Percentiles rank a stretch among this genome's conserved stretches.
Conservation (phyloP, 2,888 invertebrate species). For the Pheosia gnoma region DNA sequence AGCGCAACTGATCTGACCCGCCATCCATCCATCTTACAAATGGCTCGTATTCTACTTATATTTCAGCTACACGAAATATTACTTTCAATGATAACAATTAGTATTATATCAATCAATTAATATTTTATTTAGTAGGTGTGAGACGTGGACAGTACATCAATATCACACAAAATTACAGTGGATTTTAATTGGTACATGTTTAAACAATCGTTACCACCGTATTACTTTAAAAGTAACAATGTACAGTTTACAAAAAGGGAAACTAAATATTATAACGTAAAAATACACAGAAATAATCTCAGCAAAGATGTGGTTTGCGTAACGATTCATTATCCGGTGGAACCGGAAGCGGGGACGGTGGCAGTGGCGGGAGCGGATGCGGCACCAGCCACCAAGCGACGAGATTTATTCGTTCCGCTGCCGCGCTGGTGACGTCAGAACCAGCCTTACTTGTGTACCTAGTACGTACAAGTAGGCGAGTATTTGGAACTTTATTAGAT, state of each 20-base stretch:
- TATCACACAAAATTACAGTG: no score
- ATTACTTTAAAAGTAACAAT: not conserved
- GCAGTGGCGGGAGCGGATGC: constrained; percentile 27
- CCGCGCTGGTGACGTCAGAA: constrained; percentile 6
- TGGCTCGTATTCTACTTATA: no score
- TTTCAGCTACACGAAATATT: no score
- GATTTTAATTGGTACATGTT: no score
- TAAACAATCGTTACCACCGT: not conserved
- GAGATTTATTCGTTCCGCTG: constrained; percentile 43
- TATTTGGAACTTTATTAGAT: no score
- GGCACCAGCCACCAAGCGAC: constrained; percentile 32
- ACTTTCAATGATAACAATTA: no score
- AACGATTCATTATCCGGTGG: constrained; percentile 29
- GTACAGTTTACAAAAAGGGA: not conserved
- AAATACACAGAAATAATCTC: not conserved
- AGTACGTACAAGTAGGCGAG: not conserved
- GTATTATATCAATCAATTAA: no score
- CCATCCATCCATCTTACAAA: no score
- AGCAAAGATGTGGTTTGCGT: constrained; percentile 4
- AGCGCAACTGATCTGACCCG: no score
- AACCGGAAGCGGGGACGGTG: constrained; percentile 34
- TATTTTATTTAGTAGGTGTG: no score
- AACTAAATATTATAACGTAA: not conserved
- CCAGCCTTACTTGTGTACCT: not conserved
- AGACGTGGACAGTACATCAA: no score